Base-by-base conservation (phyloP, 2,113 vertebrate species). In the Xyrauchen texanus region DNA sequence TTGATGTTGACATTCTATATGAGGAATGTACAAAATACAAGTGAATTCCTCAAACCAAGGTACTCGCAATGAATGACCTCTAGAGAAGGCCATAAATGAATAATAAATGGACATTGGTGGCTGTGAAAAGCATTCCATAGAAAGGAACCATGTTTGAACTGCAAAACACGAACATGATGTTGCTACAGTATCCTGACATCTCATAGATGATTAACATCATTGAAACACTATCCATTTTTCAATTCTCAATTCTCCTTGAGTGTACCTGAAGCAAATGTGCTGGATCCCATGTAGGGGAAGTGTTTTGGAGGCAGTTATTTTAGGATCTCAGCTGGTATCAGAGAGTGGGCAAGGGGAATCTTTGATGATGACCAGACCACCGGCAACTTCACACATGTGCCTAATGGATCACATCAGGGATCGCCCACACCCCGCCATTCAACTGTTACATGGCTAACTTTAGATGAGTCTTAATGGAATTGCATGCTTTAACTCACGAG, bases 361-460 rank as follows among this genome's bases (percentile, higher is more conserved):
- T 71, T 4, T 80, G 83, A 85, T 85, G 77, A 70, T 84, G 84
- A 84, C 79, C 85, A 87, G 86, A 82, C 77, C 72, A 15, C 67
- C 45, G n/a, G 68, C 73, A 47, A 72, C 66, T 81, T 76, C 58
- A 74, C 72, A 83, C 80, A 83, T 13, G 62, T 78, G 84, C 57
- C 74, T 80, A 81, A 84, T 85, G 61, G 85, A 89, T 90, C 86
- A 81, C 81, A 79, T 81, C 76, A 62, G 13, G 12, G 60, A 74
- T 84, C 55, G 44, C 80, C 78, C 71, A 71, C 60, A 62, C 47
- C 64, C 67, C 68, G 64, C 52, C 64, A 46, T 84, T 77, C 77
- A 81, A 82, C 82, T 77, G 6, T 4, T 65, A 51, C 34, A 57
- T 13, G 10, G 73, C 61, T 64, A 77, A 78, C 61, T 74, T 78